A percentile compares a stretch with the other conserved stretches of the same genome.
These are phyloP conservation scores for Periophthalmus magnuspinnatus DNA, from an alignment of 2,797 vertebrate species.

Conservation along the genomic window DNA sequence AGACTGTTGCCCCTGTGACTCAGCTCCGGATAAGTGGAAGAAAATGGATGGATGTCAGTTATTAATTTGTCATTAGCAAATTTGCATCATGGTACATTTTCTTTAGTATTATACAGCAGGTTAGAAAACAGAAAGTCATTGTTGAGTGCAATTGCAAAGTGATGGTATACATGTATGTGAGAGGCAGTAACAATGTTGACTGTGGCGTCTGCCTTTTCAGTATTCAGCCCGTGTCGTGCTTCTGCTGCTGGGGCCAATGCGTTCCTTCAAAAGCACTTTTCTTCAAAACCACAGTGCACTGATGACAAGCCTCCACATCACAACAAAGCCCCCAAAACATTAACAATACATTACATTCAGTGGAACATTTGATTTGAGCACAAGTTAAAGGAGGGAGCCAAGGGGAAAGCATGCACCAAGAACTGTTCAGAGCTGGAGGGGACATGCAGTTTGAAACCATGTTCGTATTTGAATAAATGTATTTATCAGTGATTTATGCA, in stretches of 20 bases:
- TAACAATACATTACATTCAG: constrained; percentile 11
- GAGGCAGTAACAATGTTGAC: not conserved
- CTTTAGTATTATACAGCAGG: not conserved
- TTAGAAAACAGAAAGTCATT: not conserved
- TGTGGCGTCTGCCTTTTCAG: constrained; percentile 56
- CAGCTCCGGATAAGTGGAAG: too few relatives aligned
- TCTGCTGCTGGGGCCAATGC: constrained; percentile 49
- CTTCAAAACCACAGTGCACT: constrained; percentile 47
- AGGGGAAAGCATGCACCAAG: not conserved
- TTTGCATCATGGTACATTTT: too few relatives aligned
- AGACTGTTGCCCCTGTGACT: too few relatives aligned
- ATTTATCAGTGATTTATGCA: not conserved
- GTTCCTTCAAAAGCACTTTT: constrained; percentile 64
- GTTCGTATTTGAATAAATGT: not conserved
- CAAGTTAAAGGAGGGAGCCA: constrained; percentile 11
- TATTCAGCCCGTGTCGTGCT: constrained; percentile 58
- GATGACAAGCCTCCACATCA: constrained; percentile 42
- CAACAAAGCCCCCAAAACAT: constrained; percentile 30
- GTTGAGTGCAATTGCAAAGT: not conserved
- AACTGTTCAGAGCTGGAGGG: not conserved
- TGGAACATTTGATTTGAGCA: constrained; percentile 19
- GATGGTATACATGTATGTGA: not conserved
- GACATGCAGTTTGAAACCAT: too few relatives aligned
- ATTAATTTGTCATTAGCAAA: too few relatives aligned
- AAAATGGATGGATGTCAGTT: too few relatives aligned